These are phyloP conservation scores for Acropternis orthonyx DNA, from an alignment of 2,797 vertebrate genomes.

Conservation along the genomic window DNA sequence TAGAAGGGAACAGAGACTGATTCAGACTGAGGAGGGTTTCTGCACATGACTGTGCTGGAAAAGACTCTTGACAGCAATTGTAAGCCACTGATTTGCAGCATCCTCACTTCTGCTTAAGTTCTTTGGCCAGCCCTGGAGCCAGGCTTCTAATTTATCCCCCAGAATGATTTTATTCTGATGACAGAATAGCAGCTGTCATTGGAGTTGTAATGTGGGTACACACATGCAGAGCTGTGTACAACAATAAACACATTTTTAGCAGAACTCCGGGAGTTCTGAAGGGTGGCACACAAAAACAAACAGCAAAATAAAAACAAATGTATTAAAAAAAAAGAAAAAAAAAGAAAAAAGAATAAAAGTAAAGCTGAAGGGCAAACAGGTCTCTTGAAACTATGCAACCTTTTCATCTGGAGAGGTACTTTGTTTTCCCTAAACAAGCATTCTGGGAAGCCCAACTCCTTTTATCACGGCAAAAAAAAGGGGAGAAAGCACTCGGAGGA, in stretches of 20 bases:
- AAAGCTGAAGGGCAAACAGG: not conserved
- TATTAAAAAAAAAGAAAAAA: not conserved
- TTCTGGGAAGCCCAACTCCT: slow-evolving; percentile 1
- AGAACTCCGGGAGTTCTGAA: not conserved
- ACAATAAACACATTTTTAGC: not conserved
- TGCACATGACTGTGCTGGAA: slow-evolving; percentile 37
- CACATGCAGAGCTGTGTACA: not conserved
- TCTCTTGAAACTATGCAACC: not conserved
- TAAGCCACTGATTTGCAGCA: slow-evolving; percentile 1
- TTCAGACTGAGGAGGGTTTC: not conserved
- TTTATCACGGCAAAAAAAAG: not conserved
- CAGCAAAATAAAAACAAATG: not conserved
- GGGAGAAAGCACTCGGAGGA: not conserved
- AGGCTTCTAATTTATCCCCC: not conserved
- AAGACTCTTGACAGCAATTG: not conserved
- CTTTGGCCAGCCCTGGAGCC: not conserved
- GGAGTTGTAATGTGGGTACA: not conserved
- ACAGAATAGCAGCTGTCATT: not conserved
- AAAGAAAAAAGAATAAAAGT: not conserved
- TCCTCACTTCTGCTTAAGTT: not conserved
- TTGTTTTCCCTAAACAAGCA: slow-evolving; percentile 3
- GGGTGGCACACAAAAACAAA: not conserved
- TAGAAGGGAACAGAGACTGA: not conserved
- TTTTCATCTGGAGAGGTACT: not conserved
- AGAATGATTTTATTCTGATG: not conserved